Conservation (phyloP, 2,888 invertebrate species). For the Merodon equestris region DNA sequence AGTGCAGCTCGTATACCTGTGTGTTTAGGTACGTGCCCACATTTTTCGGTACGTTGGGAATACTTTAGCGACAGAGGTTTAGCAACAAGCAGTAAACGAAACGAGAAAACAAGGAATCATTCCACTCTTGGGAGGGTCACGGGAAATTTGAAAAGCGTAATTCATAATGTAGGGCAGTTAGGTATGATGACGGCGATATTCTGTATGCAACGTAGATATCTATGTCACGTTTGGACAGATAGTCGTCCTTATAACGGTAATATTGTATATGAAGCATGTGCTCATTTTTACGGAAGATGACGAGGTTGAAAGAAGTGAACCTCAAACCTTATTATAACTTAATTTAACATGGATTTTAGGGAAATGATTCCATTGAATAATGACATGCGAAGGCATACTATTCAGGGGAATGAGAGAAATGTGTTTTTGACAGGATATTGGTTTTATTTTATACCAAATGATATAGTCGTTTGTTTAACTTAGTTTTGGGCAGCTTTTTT, state of each 20-base stretch:
- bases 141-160: slow-evolving; percentile 61
- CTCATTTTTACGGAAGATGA: not conserved
- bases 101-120: slow-evolving; percentile 1
- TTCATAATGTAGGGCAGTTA: slow-evolving; percentile 50
- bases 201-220: slow-evolving; percentile 14
- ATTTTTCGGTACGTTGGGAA: slow-evolving; percentile 41
- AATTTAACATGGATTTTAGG: slow-evolving; percentile 42
- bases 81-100: slow-evolving; percentile 13
- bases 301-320: slow-evolving; percentile 21
- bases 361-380: slow-evolving; percentile 7
- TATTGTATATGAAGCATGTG: slow-evolving; percentile 47
- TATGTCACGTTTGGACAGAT: slow-evolving; percentile 51
- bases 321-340: slow-evolving; percentile 52
- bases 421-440: too few species aligned
- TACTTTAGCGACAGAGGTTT: slow-evolving; percentile 13
- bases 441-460: too few species aligned
- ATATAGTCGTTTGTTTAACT: too few species aligned
- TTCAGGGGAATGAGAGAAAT: not conserved
- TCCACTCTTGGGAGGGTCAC: slow-evolving; percentile 18
- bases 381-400: not conserved
- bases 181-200: slow-evolving; percentile 26
- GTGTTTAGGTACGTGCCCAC: slow-evolving; percentile 42
- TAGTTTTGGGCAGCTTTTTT: too few species aligned
- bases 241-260: slow-evolving; percentile 54
- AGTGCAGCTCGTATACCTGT: too few species aligned